These are phyloP conservation scores for Metopia argyrocephala DNA, from an alignment of 2,888 invertebrate genomes.

Conservation along the genomic window DNA sequence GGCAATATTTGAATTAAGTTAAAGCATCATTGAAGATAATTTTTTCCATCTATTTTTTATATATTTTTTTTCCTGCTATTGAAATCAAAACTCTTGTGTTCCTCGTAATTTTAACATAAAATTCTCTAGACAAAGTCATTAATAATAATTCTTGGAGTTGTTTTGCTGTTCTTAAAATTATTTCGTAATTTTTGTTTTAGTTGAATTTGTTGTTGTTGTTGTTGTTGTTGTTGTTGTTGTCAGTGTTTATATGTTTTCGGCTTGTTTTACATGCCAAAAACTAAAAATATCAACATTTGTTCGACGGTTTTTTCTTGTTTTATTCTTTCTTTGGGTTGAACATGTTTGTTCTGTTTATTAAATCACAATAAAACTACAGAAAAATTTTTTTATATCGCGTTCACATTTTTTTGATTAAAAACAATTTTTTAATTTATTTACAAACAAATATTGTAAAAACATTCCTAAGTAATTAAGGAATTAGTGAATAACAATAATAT, in stretches of 20 bases:
- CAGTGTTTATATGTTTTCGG: conserved; percentile 58
- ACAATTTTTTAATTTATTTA: conserved; percentile 1
- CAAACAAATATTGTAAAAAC: conserved; percentile 44
- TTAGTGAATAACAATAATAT: too few species aligned
- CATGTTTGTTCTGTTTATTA: conserved; percentile 43
- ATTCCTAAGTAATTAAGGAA: conserved; percentile 39
- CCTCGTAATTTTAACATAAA: conserved; percentile 70
- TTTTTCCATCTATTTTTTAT: conserved; percentile 8
- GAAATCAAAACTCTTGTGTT: conserved; percentile 63
- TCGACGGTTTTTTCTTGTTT: conserved; percentile 12
- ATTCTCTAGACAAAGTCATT: conserved; percentile 73
- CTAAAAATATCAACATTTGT: conserved; percentile 58
- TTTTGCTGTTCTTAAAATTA: conserved; percentile 39
- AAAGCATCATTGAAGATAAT: conserved; percentile 29
- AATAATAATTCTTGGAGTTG: conserved; percentile 69
- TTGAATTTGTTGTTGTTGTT: conserved; percentile 43
- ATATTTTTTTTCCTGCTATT: conserved; percentile 46
- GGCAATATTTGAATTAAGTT: conserved; percentile 20
- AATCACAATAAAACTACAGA: conserved; percentile 27
- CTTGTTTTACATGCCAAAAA: conserved; percentile 63
- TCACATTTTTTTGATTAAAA: neutral
- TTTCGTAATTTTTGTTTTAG: conserved; percentile 25
- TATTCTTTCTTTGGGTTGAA: conserved; percentile 37
- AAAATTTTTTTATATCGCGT: conserved; percentile 3
- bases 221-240: conserved; percentile 35